Base-by-base conservation (phyloP, 2,888 invertebrate genomes). In the Trachelus stipa region DNA sequence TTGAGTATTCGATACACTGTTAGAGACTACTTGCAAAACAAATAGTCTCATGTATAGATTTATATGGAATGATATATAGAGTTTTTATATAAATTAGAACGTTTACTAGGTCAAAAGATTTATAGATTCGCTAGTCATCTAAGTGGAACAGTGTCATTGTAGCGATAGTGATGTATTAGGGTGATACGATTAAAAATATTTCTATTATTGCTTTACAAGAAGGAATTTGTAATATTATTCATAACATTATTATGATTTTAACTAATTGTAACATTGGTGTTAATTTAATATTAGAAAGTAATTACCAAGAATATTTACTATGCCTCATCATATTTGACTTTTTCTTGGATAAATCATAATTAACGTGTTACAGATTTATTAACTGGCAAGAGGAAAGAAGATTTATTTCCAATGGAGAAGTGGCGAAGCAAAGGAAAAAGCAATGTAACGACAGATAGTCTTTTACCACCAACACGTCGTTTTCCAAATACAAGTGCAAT, bases 401-500 rank as follows among this genome's bases (percentile, higher is more conserved):
- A 23, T 9, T 56, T 56, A 56, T 56, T 23, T 56, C 23, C 56
- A 33, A 89, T 89, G 88, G 88, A 89, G 81, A 89, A 87, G 80
- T 86, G 85, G 82, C 83, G 84, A 73, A 81, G 86, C 11, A 86
- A 82, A 71, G 85, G 85, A 33, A 87, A 80, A 73, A 85, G 83
- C 15, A 82, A 81, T 11, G 68, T 82, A 34, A 87, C 85, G 74
- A 83, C 83, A 81, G 87, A 87, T 33, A 87, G 87, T 74, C 81
- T 87, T 33, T 75, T 86, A 33, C 87, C 88, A 6, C 86, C 88
- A 0, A 87, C 85, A 0, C 79, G 82, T 34, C 86, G 86, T 6
- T 31, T 83, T 15, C 79, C 83, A 77, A 69, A 82, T 35, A 75
- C 82, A 0, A 83, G 83, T 12, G 76, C 83, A 33, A 79, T 80